Percentiles rank a stretch among this genome's conserved stretches.
Evolutionary conservation across 2,797 vertebrate genomes (phyloP).

Genomic region (Toxotes lorentzi): DNA sequence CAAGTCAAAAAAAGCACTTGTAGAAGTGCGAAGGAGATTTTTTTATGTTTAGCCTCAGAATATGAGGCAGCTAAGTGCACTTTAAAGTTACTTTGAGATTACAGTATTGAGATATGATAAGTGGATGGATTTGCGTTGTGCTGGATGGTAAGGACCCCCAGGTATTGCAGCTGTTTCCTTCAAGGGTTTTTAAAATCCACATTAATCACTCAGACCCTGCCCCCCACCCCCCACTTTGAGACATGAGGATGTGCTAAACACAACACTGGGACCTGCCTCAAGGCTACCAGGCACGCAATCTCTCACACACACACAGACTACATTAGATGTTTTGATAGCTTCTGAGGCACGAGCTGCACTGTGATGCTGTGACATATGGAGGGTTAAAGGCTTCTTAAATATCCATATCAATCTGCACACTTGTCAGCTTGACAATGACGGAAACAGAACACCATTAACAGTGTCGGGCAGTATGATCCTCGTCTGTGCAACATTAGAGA

Average conservation of each 20-base stretch:
- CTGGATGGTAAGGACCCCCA: conserved; percentile 27
- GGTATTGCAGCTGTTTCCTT: conserved; percentile 53
- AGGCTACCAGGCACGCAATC: conserved; percentile 37
- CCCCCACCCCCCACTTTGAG: conserved; percentile 31
- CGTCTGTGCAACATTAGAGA: conserved; percentile 77
- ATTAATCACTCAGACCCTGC: conserved; percentile 55
- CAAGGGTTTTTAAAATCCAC: conserved; percentile 55
- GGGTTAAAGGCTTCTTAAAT: conserved; percentile 83
- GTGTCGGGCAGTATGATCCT: conserved; percentile 65
- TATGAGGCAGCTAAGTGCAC: not conserved
- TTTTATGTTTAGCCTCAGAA: not conserved
- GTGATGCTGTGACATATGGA: conserved; percentile 78
- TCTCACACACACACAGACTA: conserved; percentile 26
- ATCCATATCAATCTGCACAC: conserved; percentile 84
- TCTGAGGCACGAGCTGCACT: conserved; percentile 64
- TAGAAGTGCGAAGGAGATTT: not conserved
- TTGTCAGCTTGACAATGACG: conserved; percentile 84
- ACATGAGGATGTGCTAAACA: conserved; percentile 62
- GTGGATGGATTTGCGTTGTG: conserved; percentile 27
- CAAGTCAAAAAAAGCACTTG: not conserved
- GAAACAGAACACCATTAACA: conserved; percentile 80
- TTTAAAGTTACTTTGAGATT: conserved; percentile 1
- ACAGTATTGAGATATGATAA: not conserved
- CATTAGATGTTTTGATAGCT: conserved; percentile 65
- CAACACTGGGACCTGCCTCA: conserved; percentile 64